These are phyloP conservation scores for Spisula subtruncata DNA, from an alignment of 2,888 invertebrate genomes.

Conservation along the genomic window DNA sequence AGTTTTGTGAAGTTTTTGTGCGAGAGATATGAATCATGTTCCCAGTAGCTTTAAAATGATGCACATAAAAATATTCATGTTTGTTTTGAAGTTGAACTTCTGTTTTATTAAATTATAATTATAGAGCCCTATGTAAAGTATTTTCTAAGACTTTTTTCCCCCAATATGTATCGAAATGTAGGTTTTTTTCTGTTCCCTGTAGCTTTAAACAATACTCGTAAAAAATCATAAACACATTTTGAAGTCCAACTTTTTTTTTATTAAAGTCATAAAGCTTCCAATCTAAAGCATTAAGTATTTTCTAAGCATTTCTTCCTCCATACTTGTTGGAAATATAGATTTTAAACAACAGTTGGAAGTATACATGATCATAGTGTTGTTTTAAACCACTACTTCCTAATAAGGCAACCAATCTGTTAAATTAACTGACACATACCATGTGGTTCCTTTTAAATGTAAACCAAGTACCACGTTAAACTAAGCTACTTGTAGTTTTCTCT, in stretches of 20 bases:
- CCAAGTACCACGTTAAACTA: background rate
- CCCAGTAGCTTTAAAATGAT: background rate
- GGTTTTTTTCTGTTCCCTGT: no score
- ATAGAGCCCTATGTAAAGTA: background rate
- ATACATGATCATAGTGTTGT: background rate
- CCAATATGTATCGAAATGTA: background rate
- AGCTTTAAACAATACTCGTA: no score
- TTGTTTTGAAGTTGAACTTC: background rate
- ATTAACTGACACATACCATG: background rate
- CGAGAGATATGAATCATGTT: constrained; percentile 18
- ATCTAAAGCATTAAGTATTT: background rate
- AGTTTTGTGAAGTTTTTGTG: constrained; percentile 11
- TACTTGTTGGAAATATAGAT: background rate
- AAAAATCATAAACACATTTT: no score
- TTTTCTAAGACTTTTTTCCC: background rate
- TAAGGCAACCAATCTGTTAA: background rate
- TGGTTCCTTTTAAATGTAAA: background rate
- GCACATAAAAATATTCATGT: background rate
- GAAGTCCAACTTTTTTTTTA: no score
- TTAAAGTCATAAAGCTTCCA: no score
- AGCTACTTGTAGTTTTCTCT: constrained; percentile 2
- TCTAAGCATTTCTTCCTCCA: constrained; percentile 1
- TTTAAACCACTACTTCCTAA: constrained; percentile 5
- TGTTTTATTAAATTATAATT: background rate
- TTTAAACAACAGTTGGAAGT: constrained; percentile 16